Evolutionary conservation across 2,888 invertebrate species (phyloP).

Genomic region (Lathronympha strigana): DNA sequence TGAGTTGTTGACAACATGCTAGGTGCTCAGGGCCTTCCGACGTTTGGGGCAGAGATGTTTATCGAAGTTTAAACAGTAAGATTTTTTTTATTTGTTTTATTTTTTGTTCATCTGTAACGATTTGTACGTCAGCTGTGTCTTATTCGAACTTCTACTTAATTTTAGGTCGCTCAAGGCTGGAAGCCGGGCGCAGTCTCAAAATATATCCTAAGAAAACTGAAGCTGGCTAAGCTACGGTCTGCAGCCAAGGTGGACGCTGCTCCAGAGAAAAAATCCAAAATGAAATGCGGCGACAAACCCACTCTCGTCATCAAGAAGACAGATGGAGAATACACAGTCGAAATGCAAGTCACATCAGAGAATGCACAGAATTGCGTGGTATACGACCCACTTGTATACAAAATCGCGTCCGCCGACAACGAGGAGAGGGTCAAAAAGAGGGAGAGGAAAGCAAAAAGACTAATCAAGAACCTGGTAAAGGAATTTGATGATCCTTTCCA

Average conservation of each 20-base stretch:
- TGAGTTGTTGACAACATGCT: too few species aligned
- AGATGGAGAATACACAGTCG: conserved; percentile 67
- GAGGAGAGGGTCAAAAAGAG: conserved; percentile 56
- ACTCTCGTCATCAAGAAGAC: conserved; percentile 64
- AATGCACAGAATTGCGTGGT: conserved; percentile 48
- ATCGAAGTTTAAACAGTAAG: conserved; percentile 45
- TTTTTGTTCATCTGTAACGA: conserved; percentile 27
- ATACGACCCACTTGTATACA: conserved; percentile 65
- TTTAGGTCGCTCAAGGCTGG: conserved; percentile 68
- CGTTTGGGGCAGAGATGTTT: background rate
- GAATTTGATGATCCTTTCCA: conserved; percentile 61
- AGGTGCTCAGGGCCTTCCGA: background rate
- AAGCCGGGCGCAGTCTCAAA: conserved; percentile 74
- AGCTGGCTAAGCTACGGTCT: conserved; percentile 57
- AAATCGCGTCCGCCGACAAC: conserved; percentile 61
- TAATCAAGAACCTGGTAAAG: conserved; percentile 55
- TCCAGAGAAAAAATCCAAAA: conserved; percentile 58
- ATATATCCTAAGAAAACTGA: conserved; percentile 62
- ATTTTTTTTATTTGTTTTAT: conserved; percentile 44
- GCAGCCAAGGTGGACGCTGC: conserved; percentile 48
- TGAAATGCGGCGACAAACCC: conserved; percentile 61
- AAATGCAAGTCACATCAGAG: conserved; percentile 61
- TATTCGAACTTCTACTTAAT: background rate
- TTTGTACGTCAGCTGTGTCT: conserved; percentile 6
- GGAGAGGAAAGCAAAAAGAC: conserved; percentile 51